Evolutionary conservation across 2,797 vertebrate genomes (phyloP).

Genomic region (Pangasius sanitwongsei): DNA sequence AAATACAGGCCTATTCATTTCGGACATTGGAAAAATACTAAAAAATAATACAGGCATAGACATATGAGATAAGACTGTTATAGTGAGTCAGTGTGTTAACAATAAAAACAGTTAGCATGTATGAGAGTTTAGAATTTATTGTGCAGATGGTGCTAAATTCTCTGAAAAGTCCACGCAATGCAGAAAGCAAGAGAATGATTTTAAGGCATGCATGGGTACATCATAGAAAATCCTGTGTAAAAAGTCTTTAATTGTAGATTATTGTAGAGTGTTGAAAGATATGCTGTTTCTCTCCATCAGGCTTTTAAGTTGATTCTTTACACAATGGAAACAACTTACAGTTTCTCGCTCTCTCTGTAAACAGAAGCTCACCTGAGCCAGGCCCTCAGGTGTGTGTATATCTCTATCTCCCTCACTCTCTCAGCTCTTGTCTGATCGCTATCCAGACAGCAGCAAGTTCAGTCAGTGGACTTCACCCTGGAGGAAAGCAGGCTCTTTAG

Average conservation of each 20-base stretch:
- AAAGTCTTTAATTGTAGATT: not conserved
- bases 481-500: conserved; percentile 69
- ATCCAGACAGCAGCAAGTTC: conserved; percentile 79
- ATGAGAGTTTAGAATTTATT: not conserved
- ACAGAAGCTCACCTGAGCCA: conserved; percentile 43
- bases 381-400: conserved; percentile 51
- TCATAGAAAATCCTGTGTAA: not conserved
- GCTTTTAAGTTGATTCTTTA: not conserved
- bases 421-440: conserved; percentile 74
- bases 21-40: not conserved
- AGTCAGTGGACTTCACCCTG: conserved; percentile 71
- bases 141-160: not conserved
- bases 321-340: not conserved
- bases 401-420: conserved; percentile 45
- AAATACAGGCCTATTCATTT: conserved; percentile 8
- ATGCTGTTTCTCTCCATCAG: not conserved
- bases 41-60: not conserved
- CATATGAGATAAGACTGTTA: not conserved
- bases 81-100: conserved; percentile 12
- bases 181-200: not conserved
- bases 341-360: not conserved
- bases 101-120: not conserved
- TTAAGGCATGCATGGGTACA: not conserved
- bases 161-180: not conserved
- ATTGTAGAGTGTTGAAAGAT: not conserved